Evolutionary conservation across 2,113 vertebrate genomes (phyloP).

Genomic region (Rhodinocichla rosea): DNA sequence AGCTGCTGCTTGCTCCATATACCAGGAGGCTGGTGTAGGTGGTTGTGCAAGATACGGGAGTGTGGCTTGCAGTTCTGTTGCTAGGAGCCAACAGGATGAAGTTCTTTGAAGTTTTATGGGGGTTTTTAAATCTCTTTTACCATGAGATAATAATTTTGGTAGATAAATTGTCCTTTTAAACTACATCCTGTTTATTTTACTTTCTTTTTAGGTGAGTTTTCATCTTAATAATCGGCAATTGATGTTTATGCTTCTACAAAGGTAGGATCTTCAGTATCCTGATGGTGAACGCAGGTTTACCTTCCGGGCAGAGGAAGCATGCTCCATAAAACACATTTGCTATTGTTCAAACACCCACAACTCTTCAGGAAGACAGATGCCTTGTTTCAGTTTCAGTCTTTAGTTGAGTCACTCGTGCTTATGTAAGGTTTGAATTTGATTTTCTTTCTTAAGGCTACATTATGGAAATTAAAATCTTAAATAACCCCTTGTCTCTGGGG

Average conservation of each 20-base stretch:
- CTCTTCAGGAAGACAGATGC: constrained; percentile 36
- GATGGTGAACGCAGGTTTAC: not conserved
- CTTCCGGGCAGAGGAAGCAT: constrained; percentile 5
- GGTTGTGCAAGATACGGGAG: not conserved
- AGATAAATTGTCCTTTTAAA: not conserved
- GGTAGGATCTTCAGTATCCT: not conserved
- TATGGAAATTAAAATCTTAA: constrained; percentile 49
- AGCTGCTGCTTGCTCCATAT: not conserved
- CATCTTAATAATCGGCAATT: not conserved
- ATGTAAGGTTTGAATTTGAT: constrained; percentile 40
- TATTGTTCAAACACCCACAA: constrained; percentile 29
- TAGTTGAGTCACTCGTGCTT: constrained; percentile 41
- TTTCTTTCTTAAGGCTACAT: not conserved
- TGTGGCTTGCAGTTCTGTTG: constrained; percentile 13
- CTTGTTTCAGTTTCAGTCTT: constrained; percentile 50
- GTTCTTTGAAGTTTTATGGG: not conserved
- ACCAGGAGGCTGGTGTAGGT: constrained; percentile 16
- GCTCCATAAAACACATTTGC: not conserved
- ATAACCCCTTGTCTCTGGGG: constrained; percentile 24
- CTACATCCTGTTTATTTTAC: not conserved
- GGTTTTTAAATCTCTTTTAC: not conserved
- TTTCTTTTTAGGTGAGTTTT: not conserved
- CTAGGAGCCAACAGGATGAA: constrained; percentile 9
- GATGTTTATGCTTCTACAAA: not conserved
- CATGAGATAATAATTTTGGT: not conserved